Evolutionary conservation across 2,888 invertebrate genomes (phyloP).

Genomic region (Slavum lentiscoides): DNA sequence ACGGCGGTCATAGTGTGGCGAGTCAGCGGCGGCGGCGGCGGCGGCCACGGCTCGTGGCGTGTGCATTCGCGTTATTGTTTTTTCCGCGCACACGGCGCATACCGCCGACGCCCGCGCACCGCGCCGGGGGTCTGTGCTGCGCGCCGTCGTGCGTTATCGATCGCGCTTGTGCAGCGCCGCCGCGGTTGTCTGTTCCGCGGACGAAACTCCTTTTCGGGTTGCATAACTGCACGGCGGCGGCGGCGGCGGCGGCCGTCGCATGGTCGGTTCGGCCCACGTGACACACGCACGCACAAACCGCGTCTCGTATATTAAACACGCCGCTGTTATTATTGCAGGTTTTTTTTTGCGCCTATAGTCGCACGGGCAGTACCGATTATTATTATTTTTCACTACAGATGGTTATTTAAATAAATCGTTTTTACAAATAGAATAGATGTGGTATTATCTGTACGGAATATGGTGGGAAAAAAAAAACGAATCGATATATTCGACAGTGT

Average conservation of each 20-base stretch:
- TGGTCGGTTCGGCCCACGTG: constrained; percentile 12
- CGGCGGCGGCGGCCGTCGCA: not conserved
- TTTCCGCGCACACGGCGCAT: not conserved
- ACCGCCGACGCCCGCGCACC: not conserved
- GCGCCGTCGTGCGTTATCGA: constrained; percentile 32
- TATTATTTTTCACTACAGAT: too few relatives aligned
- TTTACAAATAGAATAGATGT: too few relatives aligned
- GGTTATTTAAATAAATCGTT: too few relatives aligned
- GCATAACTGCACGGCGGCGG: constrained; percentile 21
- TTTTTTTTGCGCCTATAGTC: too few relatives aligned
- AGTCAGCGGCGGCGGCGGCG: too few relatives aligned
- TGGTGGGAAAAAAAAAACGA: too few relatives aligned
- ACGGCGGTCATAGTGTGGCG: too few relatives aligned
- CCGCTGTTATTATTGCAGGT: too few relatives aligned
- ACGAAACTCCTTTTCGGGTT: not conserved
- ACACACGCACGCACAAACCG: not conserved
- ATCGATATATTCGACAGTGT: too few relatives aligned
- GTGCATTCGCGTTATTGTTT: not conserved
- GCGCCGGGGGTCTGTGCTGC: not conserved
- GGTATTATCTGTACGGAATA: too few relatives aligned
- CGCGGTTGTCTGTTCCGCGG: constrained; percentile 15
- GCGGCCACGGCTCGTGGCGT: too few relatives aligned
- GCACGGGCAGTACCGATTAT: too few relatives aligned
- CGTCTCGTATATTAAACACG: not conserved
- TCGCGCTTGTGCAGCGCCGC: not conserved